These are phyloP conservation scores for Sapajus apella DNA, from an alignment of 2,113 vertebrate genomes.

Conservation along the genomic window DNA sequence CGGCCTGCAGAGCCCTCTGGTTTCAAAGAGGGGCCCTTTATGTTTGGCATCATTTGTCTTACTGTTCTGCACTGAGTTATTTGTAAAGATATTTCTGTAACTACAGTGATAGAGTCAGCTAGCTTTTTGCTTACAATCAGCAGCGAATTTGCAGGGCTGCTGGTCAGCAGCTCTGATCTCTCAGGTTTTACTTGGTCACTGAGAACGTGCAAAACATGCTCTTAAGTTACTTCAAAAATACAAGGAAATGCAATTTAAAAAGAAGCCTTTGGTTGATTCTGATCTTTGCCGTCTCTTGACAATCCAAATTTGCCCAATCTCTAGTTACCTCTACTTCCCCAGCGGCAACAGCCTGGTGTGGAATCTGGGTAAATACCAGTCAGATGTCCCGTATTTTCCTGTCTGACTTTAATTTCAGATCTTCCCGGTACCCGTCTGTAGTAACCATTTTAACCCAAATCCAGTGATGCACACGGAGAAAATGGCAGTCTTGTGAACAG, in stretches of 20 bases:
- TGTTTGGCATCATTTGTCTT: background rate
- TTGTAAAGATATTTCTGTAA: background rate
- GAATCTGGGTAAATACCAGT: background rate
- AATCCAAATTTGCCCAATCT: background rate
- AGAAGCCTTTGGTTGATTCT: background rate
- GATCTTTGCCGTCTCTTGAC: background rate
- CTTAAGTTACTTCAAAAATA: background rate
- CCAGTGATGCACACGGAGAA: background rate
- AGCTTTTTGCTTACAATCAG: background rate
- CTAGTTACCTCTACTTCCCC: background rate
- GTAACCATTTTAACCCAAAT: background rate
- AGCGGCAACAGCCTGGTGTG: fast-evolving
- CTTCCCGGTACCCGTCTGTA: background rate
- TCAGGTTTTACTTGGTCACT: background rate
- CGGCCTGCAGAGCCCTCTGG: background rate
- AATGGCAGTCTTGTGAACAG: too few species aligned
- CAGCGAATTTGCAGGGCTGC: background rate
- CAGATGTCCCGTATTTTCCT: background rate
- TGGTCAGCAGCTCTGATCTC: background rate
- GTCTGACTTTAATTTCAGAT: background rate
- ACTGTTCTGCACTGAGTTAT: background rate
- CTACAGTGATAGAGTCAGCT: background rate
- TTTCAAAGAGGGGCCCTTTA: background rate
- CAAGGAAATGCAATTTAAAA: background rate
- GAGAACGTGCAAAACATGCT: too few species aligned